Base-by-base conservation (phyloP, 2,113 vertebrate genomes). In the Nothocercus nigrocapillus region DNA sequence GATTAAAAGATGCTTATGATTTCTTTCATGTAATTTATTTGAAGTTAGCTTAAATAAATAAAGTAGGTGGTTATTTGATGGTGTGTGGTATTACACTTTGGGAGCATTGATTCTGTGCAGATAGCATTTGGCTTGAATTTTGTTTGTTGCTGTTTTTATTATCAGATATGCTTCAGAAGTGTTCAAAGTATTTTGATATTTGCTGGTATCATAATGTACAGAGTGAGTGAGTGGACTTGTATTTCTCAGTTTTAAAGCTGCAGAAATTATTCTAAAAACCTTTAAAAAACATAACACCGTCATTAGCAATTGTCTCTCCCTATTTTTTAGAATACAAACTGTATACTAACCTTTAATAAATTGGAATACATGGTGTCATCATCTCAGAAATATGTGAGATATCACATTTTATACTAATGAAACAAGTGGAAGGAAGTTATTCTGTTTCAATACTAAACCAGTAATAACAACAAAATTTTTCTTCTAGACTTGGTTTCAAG, bases 51-150 rank as follows among this genome's bases (percentile, higher is more conserved):
- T 67, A 87, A 88, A 70, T 79, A 74, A 80, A 47, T 32, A 20
- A 82, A 51, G 27, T 93, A 54, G 30, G 49, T 38, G 75, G 34
- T 81, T 76, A 44, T 34, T 58, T 80, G 93, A 74, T 63, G 30
- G n/a, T 76, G 20, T 79, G 40, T 66, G 53, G 32, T 66, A 74
- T 77, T 79, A 38, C 24, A 12, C 77, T 89, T 86, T 5, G 40
- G 77, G 69, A 79, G 53, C 20, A 79, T 53, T 85, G 47, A 36
- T 20, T 36, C 36, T 73, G 61, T 81, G 73, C 61, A 83, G 51
- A 64, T 22, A 72, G 28, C 56, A 68, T 72, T 93, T 95, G 93
- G 88, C 83, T 89, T 88, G 54, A 76, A 89, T 94, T 97, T 93
- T 91, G 63, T 87, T 88, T 95, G 89, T 93, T 94, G 84, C 74